phyloP scores from a whole-genome alignment of 1,140 invertebrate genomes.

The Sitophilus oryzae region DNA sequence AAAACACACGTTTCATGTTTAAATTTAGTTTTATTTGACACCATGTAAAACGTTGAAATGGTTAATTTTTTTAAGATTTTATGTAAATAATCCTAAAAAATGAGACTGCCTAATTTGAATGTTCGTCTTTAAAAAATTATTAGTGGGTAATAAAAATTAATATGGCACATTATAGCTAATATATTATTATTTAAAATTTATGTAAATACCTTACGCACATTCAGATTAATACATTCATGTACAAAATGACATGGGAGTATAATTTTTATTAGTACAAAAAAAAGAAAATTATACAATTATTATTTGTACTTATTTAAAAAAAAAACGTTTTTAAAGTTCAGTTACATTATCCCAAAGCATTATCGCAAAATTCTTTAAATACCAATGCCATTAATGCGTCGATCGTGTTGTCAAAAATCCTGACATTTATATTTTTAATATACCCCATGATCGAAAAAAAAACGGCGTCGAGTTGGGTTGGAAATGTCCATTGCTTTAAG shows the following conservation, averaged over 20 bases:
- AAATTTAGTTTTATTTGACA: background rate
- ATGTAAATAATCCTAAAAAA: background rate
- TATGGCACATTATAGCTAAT: background rate
- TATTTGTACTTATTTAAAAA: too few relatives aligned
- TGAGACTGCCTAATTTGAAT: background rate
- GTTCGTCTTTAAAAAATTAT: background rate
- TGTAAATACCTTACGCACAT: background rate
- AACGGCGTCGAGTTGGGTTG: too few relatives aligned
- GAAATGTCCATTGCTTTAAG: too few relatives aligned
- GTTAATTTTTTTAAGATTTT: background rate
- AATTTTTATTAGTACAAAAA: background rate
- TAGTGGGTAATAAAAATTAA: background rate
- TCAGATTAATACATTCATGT: background rate
- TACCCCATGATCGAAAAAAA: too few relatives aligned
- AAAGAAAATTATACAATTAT: too few relatives aligned
- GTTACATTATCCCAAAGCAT: too few relatives aligned
- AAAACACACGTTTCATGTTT: background rate
- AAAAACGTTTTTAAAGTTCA: too few relatives aligned
- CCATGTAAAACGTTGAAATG: background rate
- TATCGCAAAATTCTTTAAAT: too few relatives aligned
- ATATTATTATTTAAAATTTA: too few relatives aligned
- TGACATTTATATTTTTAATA: too few relatives aligned
- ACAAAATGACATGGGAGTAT: background rate
- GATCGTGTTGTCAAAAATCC: too few relatives aligned
- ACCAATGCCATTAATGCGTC: too few relatives aligned